Percentiles rank a stretch among this genome's conserved stretches.
Conservation (phyloP, 2,888 invertebrate species). For the Nomada flava region DNA sequence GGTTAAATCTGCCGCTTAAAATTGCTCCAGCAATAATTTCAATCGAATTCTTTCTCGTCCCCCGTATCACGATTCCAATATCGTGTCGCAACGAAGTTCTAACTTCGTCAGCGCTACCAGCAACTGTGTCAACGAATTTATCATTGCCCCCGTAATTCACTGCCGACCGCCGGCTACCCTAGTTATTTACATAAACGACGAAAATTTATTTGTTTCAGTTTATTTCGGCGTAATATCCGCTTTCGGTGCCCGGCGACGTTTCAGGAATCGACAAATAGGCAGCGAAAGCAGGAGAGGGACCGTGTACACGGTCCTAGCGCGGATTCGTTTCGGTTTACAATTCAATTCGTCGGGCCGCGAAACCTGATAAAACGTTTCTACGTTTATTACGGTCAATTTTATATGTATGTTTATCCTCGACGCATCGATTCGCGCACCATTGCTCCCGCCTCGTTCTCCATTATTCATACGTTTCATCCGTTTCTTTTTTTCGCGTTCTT, state of each 20-base stretch:
- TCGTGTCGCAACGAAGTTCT: background rate
- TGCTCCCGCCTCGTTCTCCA: slow-evolving; percentile 14
- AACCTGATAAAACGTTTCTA: slow-evolving; percentile 39
- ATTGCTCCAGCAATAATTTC: background rate
- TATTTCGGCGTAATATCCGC: slow-evolving; percentile 53
- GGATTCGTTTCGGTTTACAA: slow-evolving; percentile 62
- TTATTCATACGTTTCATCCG: slow-evolving; percentile 29
- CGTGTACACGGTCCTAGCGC: slow-evolving; percentile 7
- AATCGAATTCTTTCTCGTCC: background rate
- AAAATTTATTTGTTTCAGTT: slow-evolving; percentile 61
- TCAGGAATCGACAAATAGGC: slow-evolving; percentile 43
- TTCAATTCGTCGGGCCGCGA: slow-evolving; percentile 46
- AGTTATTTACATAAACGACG: slow-evolving; percentile 54
- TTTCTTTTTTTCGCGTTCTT: background rate
- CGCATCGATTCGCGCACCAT: slow-evolving; percentile 35
- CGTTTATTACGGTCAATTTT: slow-evolving; percentile 55
- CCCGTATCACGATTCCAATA: background rate
- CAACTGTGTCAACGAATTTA: slow-evolving; percentile 41
- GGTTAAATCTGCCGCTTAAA: no score
- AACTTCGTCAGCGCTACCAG: slow-evolving; percentile 6
- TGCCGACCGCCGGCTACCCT: background rate
- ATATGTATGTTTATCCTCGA: slow-evolving; percentile 44
- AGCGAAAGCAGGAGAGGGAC: background rate
- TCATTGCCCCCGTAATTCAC: slow-evolving; percentile 53
- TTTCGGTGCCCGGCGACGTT: slow-evolving; percentile 21